Percentiles rank a stretch among this genome's conserved stretches.
phyloP scores from a whole-genome alignment of 2,888 invertebrate genomes.

The Diarsia dahlii region DNA sequence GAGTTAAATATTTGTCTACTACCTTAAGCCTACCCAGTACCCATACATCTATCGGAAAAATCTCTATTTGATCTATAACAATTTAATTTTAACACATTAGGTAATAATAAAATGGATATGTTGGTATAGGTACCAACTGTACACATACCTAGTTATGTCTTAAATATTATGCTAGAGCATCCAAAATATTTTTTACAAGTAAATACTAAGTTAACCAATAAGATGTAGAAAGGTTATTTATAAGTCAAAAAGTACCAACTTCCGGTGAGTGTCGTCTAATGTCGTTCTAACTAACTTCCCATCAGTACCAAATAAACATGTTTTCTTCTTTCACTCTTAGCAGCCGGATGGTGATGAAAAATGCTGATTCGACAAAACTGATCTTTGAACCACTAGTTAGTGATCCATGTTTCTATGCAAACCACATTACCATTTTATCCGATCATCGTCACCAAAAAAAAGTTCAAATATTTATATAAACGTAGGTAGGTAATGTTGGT shows the following conservation, averaged over 20 bases:
- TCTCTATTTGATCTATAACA: neutral
- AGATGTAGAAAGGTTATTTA: neutral
- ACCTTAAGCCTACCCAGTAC: neutral
- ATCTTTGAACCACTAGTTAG: neutral
- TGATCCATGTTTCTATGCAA: neutral
- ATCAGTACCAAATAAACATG: neutral
- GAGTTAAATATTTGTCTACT: conserved; percentile 2
- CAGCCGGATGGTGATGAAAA: too few species aligned
- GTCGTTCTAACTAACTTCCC: neutral
- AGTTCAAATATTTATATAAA: neutral
- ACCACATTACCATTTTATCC: neutral
- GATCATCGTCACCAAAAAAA: neutral
- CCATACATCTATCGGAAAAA: neutral
- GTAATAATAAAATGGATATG: neutral
- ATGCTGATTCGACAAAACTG: neutral
- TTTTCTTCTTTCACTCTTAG: neutral
- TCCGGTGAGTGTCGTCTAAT: neutral
- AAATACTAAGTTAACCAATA: neutral
- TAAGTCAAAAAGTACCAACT: neutral
- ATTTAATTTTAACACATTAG: neutral
- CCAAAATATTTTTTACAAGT: neutral
- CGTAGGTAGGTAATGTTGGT: neutral
- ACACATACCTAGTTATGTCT: neutral
- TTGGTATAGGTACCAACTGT: neutral
- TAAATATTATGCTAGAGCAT: neutral